Evolutionary conservation across 2,113 vertebrate genomes (phyloP), one percentile per base, ranked within the genome.

Genomic region (Chamaetylas fuelleborni): DNA sequence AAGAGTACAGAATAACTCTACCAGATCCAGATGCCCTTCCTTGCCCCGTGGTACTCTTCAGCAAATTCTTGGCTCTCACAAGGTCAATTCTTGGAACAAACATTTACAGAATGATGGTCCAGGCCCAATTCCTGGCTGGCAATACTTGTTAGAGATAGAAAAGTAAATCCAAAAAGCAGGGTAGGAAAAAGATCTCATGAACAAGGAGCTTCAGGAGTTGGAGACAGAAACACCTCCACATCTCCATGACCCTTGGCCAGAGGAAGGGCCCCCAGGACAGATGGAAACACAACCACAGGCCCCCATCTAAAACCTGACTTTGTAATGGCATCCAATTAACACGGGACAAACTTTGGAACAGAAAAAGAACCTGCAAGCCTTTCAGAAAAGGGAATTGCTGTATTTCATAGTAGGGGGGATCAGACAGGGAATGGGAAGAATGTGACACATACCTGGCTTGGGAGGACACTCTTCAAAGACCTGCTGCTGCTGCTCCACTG

Each of bases 371-470:
- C 69, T n/a, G 18, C 13, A 2, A 0, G 2, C 8, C 31, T 33
- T 31, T 14, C 19, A 36, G 58, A 7, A 78, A 34, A 64, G 40
- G 67, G 19, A 45, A 45, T 45, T 45, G 43, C 19, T 45, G 43
- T 11, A 11, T 45, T 45, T 45, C 43, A 45, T 45, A 45, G 43
- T 9, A 11, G 43, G 9, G 19, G 9, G 43, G 43, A 45, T 45
- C 43, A 45, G 19, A 19, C 9, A 64, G 43, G 67, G 19, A 79
- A 34, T 0, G 10, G 69, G 18, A 67, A 74, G 43, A 22, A 66
- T 0, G 3, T 9, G 54, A 66, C 64, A 91, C 99, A 38, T 98
- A 99, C 99, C 98, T 95, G 97, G 96, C 97, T 97, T 98, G 31
- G 96, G 93, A 88, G 95, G 98, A 81, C 99, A 99, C 48, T 97